Evolutionary conservation across 92 coral and sea anemone genomes (phyloP), one percentile per base, ranked within the genome.

Genomic region (Epizoanthus ramosus): DNA sequence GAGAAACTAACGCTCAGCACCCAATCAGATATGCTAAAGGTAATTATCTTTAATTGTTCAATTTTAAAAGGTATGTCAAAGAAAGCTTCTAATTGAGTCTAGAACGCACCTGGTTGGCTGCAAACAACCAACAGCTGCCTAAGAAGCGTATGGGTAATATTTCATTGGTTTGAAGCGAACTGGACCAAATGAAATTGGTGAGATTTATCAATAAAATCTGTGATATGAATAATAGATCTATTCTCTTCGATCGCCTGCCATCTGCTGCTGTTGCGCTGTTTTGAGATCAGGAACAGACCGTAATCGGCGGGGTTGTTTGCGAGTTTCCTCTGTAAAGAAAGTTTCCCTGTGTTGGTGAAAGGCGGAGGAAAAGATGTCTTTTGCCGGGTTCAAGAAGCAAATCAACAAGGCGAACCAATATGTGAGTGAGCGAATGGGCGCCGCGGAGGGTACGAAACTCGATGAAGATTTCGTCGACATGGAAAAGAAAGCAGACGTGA

Each of bases 401-500:
- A 88, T 93, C 47, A 93, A 93, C 87, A 93, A 93, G 73, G 97
- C 97, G 75, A 93, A 93, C 25, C 97, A 93, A 85, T 93, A 91
- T 85, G 97, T 93, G 23, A 93, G 97, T 89, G 97, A 93, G 79
- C 91, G 91, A 68, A 93, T 93, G 97, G 97, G 97, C 7, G 86
- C 97, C 19, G 97, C 91, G 57, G 97, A 93, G 81, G 97, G 97
- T 45, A 93, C 97, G 53, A 93, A 93, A 64, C 89, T 93, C 87
- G 94, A 93, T 45, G 93, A 91, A 64, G 94, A 91, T 12, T 93
- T 93, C 53, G 68, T 88, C 77, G 92, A 86, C 37, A 84, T 93
- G 85, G 97, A 93, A 84, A 86, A 83, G 66, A 93, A 91, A 85
- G 81, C 95, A 0, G 97, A 93, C 63, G 93, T 89, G 85, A 86